phyloP scores from a whole-genome alignment of 53 echinoderm and acorn worm species.

The Echinarachnius parma region DNA sequence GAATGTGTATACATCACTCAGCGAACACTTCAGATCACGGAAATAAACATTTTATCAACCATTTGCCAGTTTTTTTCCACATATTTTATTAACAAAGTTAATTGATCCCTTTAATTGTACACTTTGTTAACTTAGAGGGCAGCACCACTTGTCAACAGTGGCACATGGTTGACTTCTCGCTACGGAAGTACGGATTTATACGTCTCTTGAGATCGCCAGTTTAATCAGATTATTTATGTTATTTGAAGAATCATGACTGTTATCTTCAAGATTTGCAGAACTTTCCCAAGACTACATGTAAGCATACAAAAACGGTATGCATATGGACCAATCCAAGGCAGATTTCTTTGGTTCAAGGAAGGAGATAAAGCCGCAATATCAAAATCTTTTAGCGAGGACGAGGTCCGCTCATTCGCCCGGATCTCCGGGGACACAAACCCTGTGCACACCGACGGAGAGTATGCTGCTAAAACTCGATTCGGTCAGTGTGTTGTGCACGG shows the following conservation, averaged over 20 bases:
- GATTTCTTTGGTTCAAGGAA: slow-evolving; percentile 42
- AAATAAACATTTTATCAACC: too few relatives aligned
- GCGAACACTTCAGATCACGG: too few relatives aligned
- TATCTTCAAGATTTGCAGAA: not conserved
- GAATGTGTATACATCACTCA: too few relatives aligned
- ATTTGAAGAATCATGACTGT: not conserved
- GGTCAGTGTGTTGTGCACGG: slow-evolving; percentile 69
- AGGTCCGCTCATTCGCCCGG: slow-evolving; percentile 60
- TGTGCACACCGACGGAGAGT: slow-evolving; percentile 57
- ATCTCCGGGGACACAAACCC: slow-evolving; percentile 68
- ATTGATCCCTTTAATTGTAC: too few relatives aligned
- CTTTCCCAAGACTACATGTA: not conserved
- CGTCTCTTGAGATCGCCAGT: too few relatives aligned
- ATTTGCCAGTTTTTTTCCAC: too few relatives aligned
- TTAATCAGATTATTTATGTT: too few relatives aligned
- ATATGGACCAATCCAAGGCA: not conserved
- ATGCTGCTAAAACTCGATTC: slow-evolving; percentile 59
- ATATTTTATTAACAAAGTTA: too few relatives aligned
- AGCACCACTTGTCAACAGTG: too few relatives aligned
- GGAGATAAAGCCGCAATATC: slow-evolving; percentile 63
- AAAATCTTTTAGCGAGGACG: slow-evolving; percentile 47
- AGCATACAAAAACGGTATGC: not conserved
- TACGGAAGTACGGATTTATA: too few relatives aligned
- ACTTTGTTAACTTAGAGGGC: too few relatives aligned
- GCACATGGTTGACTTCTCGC: too few relatives aligned